Evolutionary conservation across 1,140 invertebrate genomes (phyloP).

Genomic region (Drosophila neocordata): DNA sequence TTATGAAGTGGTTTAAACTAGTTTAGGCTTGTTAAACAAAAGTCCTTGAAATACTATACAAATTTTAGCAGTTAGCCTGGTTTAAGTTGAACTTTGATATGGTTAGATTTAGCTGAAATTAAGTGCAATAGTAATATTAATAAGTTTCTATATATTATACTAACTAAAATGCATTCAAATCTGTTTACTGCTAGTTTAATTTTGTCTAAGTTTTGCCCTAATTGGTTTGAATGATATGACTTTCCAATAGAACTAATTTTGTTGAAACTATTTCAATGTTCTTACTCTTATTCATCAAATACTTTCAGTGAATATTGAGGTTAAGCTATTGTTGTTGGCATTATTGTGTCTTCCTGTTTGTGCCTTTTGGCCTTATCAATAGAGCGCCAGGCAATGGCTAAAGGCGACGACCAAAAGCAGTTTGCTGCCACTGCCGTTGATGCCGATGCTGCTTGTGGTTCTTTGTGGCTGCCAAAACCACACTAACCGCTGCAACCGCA

Average conservation of each 20-base stretch:
- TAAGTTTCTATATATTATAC: too few relatives aligned
- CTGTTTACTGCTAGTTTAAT: too few relatives aligned
- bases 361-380: slow-evolving; percentile 40
- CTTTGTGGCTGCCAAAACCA: slow-evolving; percentile 42
- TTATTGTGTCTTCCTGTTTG: background rate
- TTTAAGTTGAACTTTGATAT: background rate
- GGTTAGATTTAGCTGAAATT: background rate
- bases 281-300: background rate
- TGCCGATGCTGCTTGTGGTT: slow-evolving; percentile 6
- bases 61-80: too few relatives aligned
- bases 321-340: background rate
- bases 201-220: background rate
- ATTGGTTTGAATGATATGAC: background rate
- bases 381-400: slow-evolving; percentile 43
- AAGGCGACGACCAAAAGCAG: slow-evolving; percentile 49
- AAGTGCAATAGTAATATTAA: too few relatives aligned
- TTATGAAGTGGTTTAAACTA: too few relatives aligned
- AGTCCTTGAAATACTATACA: too few relatives aligned
- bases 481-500: slow-evolving; percentile 57
- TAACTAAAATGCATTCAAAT: too few relatives aligned
- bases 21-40: too few relatives aligned
- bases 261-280: background rate
- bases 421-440: slow-evolving; percentile 33
- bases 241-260: background rate
- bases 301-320: slow-evolving; percentile 5